Percentiles rank a stretch among this genome's conserved stretches.
Evolutionary conservation across 2,113 vertebrate species (phyloP).

Genomic region (Crocuta crocuta): DNA sequence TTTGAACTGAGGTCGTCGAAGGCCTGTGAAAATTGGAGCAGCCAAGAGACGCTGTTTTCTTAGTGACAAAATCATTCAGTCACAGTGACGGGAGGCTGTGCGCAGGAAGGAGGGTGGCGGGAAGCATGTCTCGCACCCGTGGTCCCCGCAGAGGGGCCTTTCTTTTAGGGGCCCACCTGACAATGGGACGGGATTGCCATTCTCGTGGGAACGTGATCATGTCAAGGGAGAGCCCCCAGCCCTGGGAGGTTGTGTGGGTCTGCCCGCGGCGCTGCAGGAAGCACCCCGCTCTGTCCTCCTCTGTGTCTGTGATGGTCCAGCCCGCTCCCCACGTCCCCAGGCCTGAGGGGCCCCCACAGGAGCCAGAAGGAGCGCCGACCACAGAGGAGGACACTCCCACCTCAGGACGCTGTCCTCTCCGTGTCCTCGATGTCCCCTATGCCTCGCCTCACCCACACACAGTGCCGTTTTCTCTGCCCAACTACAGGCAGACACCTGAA

Average conservation of each 20-base stretch:
- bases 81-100: background rate
- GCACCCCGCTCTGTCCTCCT: background rate
- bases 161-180: background rate
- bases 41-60: background rate
- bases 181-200: background rate
- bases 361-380: background rate
- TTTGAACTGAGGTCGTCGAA: background rate
- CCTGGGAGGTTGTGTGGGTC: too few species aligned
- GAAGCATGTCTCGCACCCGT: rapidly evolving
- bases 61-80: background rate
- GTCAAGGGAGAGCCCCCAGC: background rate
- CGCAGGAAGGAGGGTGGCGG: background rate
- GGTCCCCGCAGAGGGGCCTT: background rate
- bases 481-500: too few species aligned
- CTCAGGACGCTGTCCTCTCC: background rate
- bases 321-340: rapidly evolving
- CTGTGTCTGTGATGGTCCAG: rapidly evolving
- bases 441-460: rapidly evolving
- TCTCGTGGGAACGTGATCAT: background rate
- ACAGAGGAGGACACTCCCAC: too few species aligned
- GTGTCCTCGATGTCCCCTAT: background rate
- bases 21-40: background rate
- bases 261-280: background rate
- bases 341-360: background rate
- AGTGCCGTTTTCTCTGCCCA: background rate